These are phyloP conservation scores for Engystomops pustulosus DNA, from an alignment of 2,113 vertebrate species.

Conservation along the genomic window DNA sequence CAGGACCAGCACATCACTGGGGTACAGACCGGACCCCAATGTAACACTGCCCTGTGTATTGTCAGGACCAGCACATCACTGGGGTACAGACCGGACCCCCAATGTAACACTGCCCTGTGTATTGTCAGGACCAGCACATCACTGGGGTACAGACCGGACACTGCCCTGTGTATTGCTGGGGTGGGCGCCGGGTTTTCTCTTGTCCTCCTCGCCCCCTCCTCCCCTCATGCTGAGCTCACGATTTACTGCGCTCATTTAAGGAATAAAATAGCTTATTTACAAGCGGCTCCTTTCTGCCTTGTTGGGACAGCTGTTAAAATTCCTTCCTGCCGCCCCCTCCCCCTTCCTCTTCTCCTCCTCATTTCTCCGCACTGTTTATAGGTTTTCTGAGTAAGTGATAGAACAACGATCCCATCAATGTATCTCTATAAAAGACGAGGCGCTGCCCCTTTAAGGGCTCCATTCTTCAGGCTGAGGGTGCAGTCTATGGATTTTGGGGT, in stretches of 20 bases:
- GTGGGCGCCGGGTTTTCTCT: too few species aligned
- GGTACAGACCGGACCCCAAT: too few species aligned
- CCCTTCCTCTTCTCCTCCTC: not conserved
- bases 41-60: too few species aligned
- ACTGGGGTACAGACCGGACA: too few species aligned
- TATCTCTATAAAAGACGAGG: not conserved
- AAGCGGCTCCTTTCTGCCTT: slow-evolving; percentile 34
- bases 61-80: too few species aligned
- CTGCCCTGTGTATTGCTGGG: too few species aligned
- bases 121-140: too few species aligned
- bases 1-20: too few species aligned
- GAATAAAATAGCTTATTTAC: slow-evolving; percentile 46
- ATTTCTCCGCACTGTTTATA: slow-evolving; percentile 1
- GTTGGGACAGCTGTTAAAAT: slow-evolving; percentile 55
- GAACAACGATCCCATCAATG: not conserved
- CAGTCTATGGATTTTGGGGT: not conserved
- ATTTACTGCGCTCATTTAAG: slow-evolving; percentile 37
- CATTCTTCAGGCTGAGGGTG: not conserved
- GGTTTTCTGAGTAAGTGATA: slow-evolving; percentile 14
- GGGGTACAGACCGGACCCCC: too few species aligned
- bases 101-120: too few species aligned
- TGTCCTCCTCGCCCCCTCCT: not conserved
- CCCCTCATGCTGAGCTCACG: not conserved
- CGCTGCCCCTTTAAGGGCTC: not conserved
- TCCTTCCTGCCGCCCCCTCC: slow-evolving; percentile 29